These are phyloP conservation scores for Synergus itoensis DNA, from an alignment of 2,888 invertebrate species.

Conservation along the genomic window DNA sequence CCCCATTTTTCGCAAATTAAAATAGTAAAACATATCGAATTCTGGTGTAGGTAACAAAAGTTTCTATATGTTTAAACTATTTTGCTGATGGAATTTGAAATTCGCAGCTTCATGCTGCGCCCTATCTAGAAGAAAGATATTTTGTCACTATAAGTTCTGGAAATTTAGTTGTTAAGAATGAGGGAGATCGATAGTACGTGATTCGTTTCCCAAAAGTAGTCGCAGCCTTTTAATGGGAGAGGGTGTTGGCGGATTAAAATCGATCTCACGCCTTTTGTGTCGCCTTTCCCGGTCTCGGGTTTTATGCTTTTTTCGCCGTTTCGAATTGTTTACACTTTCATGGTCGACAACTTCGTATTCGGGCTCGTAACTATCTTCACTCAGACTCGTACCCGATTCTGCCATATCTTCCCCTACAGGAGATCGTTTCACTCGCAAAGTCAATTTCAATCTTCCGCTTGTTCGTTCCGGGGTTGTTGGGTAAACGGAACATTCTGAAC, in stretches of 20 bases:
- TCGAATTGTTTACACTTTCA: constrained; percentile 83
- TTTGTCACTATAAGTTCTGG: constrained; percentile 12
- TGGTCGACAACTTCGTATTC: constrained; percentile 92
- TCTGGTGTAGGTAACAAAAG: background rate
- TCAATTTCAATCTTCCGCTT: constrained; percentile 85
- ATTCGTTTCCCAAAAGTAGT: constrained; percentile 93
- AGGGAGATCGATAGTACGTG: constrained; percentile 93
- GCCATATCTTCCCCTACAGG: constrained; percentile 91
- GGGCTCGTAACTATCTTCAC: constrained; percentile 84
- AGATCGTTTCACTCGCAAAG: constrained; percentile 91
- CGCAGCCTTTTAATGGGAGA: constrained; percentile 91
- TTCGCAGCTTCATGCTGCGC: constrained; percentile 9
- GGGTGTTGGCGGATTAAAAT: constrained; percentile 81
- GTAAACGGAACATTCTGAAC: constrained; percentile 65
- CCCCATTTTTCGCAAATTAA: background rate
- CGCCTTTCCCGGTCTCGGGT: constrained; percentile 82
- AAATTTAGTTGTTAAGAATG: constrained; percentile 79
- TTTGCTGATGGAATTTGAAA: constrained; percentile 9
- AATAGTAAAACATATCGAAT: background rate
- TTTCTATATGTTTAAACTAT: constrained; percentile 11
- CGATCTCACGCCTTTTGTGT: constrained; percentile 80
- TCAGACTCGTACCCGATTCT: constrained; percentile 87
- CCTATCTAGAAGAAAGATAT: constrained; percentile 31
- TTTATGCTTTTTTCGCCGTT: constrained; percentile 81
- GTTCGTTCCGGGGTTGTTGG: constrained; percentile 81